Evolutionary conservation across 1,140 invertebrate genomes (phyloP).

Genomic region (Thaumetopoea pityocampa): DNA sequence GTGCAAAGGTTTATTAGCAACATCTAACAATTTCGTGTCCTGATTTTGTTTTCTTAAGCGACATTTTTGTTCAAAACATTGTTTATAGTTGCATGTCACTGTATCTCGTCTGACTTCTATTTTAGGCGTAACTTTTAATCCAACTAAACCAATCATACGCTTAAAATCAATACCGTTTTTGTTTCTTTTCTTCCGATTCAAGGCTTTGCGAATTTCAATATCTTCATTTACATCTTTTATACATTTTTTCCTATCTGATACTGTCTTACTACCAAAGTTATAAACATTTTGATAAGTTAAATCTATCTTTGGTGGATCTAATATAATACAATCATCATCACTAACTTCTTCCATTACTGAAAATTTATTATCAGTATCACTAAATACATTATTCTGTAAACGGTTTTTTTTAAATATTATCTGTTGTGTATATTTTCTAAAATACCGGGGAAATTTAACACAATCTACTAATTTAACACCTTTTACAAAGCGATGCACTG

Average conservation of each 20-base stretch:
- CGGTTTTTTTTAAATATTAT: not conserved
- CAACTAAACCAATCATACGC: slow-evolving; percentile 26
- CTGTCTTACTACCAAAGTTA: no score
- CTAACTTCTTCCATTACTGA: not conserved
- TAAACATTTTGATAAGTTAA: no score
- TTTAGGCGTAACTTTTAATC: slow-evolving; percentile 20
- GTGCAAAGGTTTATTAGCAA: no score
- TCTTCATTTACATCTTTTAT: not conserved
- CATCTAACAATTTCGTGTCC: no score
- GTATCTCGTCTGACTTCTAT: not conserved
- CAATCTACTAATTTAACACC: slow-evolving; percentile 37
- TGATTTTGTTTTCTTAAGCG: not conserved
- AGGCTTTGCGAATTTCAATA: slow-evolving; percentile 1
- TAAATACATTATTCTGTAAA: not conserved
- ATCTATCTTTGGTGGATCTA: slow-evolving; percentile 2
- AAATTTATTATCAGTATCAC: slow-evolving; percentile 3
- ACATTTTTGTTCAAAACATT: not conserved
- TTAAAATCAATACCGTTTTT: slow-evolving; percentile 30
- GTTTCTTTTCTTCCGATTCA: slow-evolving; percentile 4
- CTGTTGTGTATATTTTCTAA: slow-evolving; percentile 13
- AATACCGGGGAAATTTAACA: slow-evolving; percentile 30
- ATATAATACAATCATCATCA: slow-evolving; percentile 8
- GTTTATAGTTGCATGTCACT: not conserved
- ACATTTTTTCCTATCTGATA: not conserved
- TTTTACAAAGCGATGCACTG: no score